Evolutionary conservation across 2,113 vertebrate genomes (phyloP).

Genomic region (Eublepharis macularius): DNA sequence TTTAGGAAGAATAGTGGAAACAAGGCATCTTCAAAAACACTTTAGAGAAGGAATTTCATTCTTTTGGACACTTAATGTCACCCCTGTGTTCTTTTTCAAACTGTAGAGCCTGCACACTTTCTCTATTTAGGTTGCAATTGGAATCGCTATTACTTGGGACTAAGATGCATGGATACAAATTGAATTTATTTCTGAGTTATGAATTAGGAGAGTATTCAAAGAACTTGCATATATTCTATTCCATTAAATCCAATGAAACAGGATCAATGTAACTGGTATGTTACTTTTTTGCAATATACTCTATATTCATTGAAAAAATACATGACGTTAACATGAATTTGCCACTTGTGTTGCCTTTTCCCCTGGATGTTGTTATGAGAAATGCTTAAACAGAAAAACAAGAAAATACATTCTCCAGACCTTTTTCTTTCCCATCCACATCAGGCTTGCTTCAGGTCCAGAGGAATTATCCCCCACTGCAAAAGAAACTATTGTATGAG

Average conservation of each 20-base stretch:
- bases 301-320: slow-evolving; percentile 29
- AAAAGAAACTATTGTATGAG: slow-evolving; percentile 46
- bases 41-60: too few species aligned
- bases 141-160: neutral
- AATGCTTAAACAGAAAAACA: slow-evolving; percentile 59
- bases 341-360: slow-evolving; percentile 7
- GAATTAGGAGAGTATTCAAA: neutral
- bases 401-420: slow-evolving; percentile 20
- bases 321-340: slow-evolving; percentile 30
- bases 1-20: neutral
- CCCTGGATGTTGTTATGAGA: slow-evolving; percentile 9
- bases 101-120: neutral
- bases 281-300: neutral
- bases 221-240: neutral
- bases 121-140: neutral
- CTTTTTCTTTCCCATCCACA: slow-evolving; percentile 50
- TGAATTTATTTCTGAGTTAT: neutral
- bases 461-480: slow-evolving; percentile 58
- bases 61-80: too few species aligned
- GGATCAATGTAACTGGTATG: neutral
- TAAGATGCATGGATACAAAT: neutral
- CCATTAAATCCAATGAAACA: neutral
- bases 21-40: neutral
- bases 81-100: neutral
- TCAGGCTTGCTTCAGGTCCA: slow-evolving; percentile 44